Evolutionary conservation across 2,888 invertebrate species (phyloP).

Genomic region (Cantharis rufa): DNA sequence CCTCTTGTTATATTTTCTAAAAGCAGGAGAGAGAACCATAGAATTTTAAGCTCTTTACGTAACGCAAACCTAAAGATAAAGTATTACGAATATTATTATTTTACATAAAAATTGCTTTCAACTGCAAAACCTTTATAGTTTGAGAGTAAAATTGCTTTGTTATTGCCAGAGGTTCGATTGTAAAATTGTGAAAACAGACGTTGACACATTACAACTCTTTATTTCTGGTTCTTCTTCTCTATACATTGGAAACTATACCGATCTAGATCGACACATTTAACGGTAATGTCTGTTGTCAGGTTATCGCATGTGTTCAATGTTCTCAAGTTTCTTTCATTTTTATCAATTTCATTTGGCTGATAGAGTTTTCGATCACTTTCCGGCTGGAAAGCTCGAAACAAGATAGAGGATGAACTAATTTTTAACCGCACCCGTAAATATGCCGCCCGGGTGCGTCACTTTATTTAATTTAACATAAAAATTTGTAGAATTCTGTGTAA

Average conservation of each 20-base stretch:
- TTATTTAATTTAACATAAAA: no score
- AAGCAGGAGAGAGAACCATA: background rate
- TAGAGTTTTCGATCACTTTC: constrained; percentile 27
- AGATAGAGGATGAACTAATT: constrained; percentile 8
- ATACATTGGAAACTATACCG: constrained; percentile 15
- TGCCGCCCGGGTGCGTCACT: background rate
- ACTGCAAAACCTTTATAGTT: constrained; percentile 7
- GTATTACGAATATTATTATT: background rate
- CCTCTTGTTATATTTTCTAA: background rate
- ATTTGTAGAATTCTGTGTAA: no score
- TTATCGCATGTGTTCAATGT: constrained; percentile 27
- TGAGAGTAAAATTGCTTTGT: constrained; percentile 2
- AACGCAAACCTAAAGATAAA: background rate
- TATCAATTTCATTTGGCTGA: constrained; percentile 24
- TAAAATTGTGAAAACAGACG: constrained; percentile 17
- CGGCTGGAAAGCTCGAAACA: background rate
- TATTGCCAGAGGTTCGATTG: constrained; percentile 12
- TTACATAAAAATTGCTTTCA: background rate
- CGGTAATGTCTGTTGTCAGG: constrained; percentile 27
- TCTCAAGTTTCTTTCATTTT: constrained; percentile 7
- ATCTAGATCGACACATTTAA: constrained; percentile 25
- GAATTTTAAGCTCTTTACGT: background rate
- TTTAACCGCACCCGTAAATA: background rate
- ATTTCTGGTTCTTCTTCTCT: constrained; percentile 18
- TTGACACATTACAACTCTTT: constrained; percentile 24